Conservation (phyloP, 2,888 invertebrate species). For the Conops quadrifasciatus region DNA sequence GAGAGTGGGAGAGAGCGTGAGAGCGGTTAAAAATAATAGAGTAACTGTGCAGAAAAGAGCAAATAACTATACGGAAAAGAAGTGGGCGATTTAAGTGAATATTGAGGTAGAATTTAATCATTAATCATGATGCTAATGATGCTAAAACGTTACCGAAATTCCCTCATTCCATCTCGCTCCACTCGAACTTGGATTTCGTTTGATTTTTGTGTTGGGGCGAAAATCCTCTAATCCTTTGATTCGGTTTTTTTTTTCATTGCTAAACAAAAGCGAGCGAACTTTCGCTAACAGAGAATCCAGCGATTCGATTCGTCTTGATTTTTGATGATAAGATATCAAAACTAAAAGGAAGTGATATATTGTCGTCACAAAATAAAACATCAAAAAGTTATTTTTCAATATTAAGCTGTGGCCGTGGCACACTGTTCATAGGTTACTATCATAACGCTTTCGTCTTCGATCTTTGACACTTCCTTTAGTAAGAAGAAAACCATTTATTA, state of each 20-base stretch:
- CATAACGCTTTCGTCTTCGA: too few relatives aligned
- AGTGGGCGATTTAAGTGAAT: constrained; percentile 62
- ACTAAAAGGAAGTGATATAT: too few relatives aligned
- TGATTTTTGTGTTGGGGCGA: not conserved
- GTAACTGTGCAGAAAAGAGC: constrained; percentile 33
- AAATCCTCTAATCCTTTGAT: constrained; percentile 10
- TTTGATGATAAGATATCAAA: constrained; percentile 26
- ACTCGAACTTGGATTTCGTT: not conserved
- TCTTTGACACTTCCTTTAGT: too few relatives aligned
- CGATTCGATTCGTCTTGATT: constrained; percentile 31
- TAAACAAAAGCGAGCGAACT: constrained; percentile 10
- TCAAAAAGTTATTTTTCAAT: too few relatives aligned
- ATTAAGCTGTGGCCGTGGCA: too few relatives aligned
- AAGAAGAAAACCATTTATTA: constrained; percentile 56
- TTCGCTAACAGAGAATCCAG: constrained; percentile 16
- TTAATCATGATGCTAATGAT: constrained; percentile 65
- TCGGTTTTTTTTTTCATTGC: not conserved
- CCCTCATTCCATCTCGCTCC: constrained; percentile 10
- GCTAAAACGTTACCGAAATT: constrained; percentile 58
- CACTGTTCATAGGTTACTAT: too few relatives aligned
- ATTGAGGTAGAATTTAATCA: constrained; percentile 63
- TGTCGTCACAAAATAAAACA: too few relatives aligned
- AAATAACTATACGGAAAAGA: not conserved
- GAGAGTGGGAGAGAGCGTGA: too few relatives aligned
- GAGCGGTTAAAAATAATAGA: constrained; percentile 2